Conservation (phyloP, 2,888 invertebrate species). For the Crioceris asparagi region DNA sequence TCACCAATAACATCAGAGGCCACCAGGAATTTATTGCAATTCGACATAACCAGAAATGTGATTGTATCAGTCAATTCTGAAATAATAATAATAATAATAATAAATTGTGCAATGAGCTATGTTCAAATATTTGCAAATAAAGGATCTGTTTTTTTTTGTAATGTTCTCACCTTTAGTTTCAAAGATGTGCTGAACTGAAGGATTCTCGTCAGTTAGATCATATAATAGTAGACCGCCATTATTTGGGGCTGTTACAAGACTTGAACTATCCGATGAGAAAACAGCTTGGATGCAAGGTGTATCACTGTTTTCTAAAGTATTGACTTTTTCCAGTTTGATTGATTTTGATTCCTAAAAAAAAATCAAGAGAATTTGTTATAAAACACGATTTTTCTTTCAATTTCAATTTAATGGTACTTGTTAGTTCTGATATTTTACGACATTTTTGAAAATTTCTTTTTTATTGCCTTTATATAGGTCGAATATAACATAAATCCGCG, state of each 20-base stretch:
- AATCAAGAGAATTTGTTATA: too few relatives aligned
- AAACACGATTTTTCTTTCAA: not conserved
- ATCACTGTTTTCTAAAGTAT: slow-evolving; percentile 24
- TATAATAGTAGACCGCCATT: slow-evolving; percentile 37
- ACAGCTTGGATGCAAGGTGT: slow-evolving; percentile 29
- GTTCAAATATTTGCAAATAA: slow-evolving; percentile 9
- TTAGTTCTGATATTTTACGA: too few relatives aligned
- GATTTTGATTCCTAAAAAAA: slow-evolving; percentile 21
- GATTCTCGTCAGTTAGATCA: slow-evolving; percentile 29
- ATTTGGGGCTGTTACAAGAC: slow-evolving; percentile 37
- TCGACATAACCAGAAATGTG: slow-evolving; percentile 42
- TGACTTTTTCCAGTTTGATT: slow-evolving; percentile 31
- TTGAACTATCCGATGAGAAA: slow-evolving; percentile 37
- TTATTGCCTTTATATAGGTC: too few relatives aligned
- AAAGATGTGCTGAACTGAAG: slow-evolving; percentile 35
- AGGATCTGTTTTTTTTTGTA: not conserved
- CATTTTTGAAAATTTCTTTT: too few relatives aligned
- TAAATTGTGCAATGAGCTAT: slow-evolving; percentile 3
- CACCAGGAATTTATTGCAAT: slow-evolving; percentile 51
- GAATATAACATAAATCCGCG: too few relatives aligned
- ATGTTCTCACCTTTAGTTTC: slow-evolving; percentile 28
- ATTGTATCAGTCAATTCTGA: slow-evolving; percentile 48
- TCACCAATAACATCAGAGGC: slow-evolving; percentile 55
- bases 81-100: slow-evolving; percentile 17
- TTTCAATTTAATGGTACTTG: not conserved